phyloP scores from a whole-genome alignment of 2,888 invertebrate species.

The Chymomyza caudatula region DNA sequence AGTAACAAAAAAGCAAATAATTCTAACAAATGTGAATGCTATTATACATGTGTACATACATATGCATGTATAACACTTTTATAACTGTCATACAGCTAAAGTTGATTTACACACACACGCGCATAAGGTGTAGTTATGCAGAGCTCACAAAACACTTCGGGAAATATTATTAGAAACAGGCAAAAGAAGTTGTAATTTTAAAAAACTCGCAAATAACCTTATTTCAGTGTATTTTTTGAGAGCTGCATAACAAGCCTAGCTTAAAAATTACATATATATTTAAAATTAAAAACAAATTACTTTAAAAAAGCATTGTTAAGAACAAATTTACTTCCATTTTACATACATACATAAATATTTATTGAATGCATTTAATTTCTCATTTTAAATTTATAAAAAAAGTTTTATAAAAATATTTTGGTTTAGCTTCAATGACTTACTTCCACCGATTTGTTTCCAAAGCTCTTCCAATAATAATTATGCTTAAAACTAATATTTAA shows the following conservation, averaged over 20 bases:
- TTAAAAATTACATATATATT: constrained; percentile 39
- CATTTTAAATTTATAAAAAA: constrained; percentile 55
- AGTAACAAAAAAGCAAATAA: constrained; percentile 38
- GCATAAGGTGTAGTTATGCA: background rate
- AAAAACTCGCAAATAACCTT: background rate
- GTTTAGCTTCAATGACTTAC: constrained; percentile 58
- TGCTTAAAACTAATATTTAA: constrained; percentile 35
- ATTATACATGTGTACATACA: constrained; percentile 30
- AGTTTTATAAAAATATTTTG: constrained; percentile 39
- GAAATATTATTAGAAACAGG: constrained; percentile 28
- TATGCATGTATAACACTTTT: constrained; percentile 16
- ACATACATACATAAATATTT: constrained; percentile 38
- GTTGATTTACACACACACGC: constrained; percentile 24
- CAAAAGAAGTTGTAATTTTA: background rate
- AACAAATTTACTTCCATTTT: constrained; percentile 57
- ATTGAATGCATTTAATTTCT: constrained; percentile 70
- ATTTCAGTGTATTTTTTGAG: background rate
- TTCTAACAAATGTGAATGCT: constrained; percentile 57
- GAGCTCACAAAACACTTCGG: too few species aligned
- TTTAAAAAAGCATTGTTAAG: constrained; percentile 62
- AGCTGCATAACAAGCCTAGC: background rate
- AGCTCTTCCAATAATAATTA: constrained; percentile 63
- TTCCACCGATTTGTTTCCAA: constrained; percentile 71
- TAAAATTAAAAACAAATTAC: constrained; percentile 28
- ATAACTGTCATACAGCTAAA: constrained; percentile 56